A percentile compares a stretch with the other conserved stretches of the same genome.
Conservation (phyloP, 2,888 invertebrate species). For the Sicus ferrugineus region DNA sequence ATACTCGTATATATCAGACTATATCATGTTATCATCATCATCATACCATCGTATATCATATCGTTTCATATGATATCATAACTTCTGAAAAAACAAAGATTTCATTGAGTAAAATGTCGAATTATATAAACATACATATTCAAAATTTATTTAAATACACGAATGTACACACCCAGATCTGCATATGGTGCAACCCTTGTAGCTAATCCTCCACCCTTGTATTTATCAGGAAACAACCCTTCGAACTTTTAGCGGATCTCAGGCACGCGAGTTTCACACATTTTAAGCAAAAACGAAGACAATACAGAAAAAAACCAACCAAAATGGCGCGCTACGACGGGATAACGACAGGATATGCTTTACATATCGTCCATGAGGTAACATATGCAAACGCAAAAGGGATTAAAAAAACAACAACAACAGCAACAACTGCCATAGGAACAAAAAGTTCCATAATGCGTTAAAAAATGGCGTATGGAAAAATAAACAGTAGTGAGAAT, state of each 20-base stretch:
- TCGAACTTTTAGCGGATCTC: constrained; percentile 20
- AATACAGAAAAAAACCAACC: background rate
- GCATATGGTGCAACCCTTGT: constrained; percentile 39
- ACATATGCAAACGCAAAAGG: constrained; percentile 22
- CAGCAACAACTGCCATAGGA: background rate
- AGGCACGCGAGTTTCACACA: background rate
- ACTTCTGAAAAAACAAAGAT: no score
- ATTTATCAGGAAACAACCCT: constrained; percentile 8
- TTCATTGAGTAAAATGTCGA: no score
- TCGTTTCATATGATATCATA: no score
- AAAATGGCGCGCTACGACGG: constrained; percentile 25
- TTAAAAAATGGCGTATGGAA: constrained; percentile 25
- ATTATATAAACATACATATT: no score
- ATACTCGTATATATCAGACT: no score
- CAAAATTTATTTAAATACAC: background rate
- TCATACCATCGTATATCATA: no score
- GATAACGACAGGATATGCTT: background rate
- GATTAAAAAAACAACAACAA: background rate
- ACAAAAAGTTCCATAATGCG: constrained; percentile 8
- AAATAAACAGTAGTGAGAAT: background rate
- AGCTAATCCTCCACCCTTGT: constrained; percentile 37
- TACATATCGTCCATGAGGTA: background rate
- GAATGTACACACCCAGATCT: background rate
- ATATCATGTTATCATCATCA: no score
- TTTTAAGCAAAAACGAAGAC: background rate